Percentiles rank a stretch among this genome's conserved stretches.
Evolutionary conservation across 2,888 invertebrate species (phyloP).

Genomic region (Eupithecia subfuscata): DNA sequence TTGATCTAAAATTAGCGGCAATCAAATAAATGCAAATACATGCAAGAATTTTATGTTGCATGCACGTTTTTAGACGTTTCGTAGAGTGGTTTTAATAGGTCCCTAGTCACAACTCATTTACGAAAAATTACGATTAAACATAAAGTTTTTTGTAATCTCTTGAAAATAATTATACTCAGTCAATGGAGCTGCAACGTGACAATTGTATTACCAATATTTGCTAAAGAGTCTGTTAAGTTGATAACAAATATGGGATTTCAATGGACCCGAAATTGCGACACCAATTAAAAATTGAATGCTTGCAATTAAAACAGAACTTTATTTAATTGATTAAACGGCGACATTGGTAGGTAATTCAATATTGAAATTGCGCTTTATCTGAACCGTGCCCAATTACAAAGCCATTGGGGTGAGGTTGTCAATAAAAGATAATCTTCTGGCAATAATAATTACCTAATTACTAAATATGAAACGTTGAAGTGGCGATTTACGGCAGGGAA

Average conservation of each 20-base stretch:
- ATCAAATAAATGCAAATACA: constrained; percentile 9
- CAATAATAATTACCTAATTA: constrained; percentile 15
- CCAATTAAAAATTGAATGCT: constrained; percentile 42
- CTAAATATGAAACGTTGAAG: neutral
- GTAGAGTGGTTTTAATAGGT: neutral
- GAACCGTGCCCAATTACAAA: neutral
- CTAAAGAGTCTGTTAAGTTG: neutral
- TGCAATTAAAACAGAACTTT: constrained; percentile 40
- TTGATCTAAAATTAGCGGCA: constrained; percentile 21
- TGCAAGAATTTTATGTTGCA: constrained; percentile 12
- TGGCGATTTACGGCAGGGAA: neutral
- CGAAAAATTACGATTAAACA: neutral
- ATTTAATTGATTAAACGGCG: constrained; percentile 38
- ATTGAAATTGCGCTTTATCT: constrained; percentile 25
- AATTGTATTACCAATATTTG: neutral
- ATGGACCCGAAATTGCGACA: constrained; percentile 20
- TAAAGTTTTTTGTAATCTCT: neutral
- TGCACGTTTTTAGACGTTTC: neutral
- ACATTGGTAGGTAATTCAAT: constrained; percentile 26
- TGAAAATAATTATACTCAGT: neutral
- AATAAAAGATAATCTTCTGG: constrained; percentile 31
- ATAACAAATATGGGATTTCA: constrained; percentile 23
- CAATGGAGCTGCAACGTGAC: neutral
- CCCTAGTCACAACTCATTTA: neutral
- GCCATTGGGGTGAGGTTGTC: neutral